Conservation (phyloP, 2,113 vertebrate species). For the Boulengeromyrus knoepffleri region DNA sequence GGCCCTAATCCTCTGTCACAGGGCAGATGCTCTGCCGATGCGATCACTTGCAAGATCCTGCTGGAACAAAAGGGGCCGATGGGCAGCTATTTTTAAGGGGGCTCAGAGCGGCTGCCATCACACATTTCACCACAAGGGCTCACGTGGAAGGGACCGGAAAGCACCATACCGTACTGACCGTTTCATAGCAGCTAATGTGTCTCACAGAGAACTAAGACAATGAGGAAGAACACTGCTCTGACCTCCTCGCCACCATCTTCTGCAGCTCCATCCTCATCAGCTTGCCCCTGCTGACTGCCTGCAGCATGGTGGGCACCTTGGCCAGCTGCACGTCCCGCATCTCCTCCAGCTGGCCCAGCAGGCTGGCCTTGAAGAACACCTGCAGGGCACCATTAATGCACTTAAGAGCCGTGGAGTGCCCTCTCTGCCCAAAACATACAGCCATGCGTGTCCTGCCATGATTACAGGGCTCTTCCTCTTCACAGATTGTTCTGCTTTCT, state of each 20-base stretch:
- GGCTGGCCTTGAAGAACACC: slow-evolving; percentile 92
- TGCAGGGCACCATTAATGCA: slow-evolving; percentile 33
- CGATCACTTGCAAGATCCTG: slow-evolving; percentile 49
- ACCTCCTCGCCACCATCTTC: slow-evolving; percentile 72
- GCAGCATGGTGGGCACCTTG: slow-evolving; percentile 80
- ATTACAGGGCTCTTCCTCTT: not conserved
- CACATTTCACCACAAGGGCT: slow-evolving; percentile 54
- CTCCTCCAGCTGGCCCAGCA: slow-evolving; percentile 80
- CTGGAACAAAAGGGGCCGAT: slow-evolving; percentile 51
- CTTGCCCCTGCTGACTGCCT: slow-evolving; percentile 72
- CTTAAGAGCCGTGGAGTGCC: not conserved
- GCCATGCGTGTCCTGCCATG: not conserved
- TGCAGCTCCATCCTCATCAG: slow-evolving; percentile 76
- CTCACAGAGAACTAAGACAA: not conserved
- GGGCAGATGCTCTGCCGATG: slow-evolving; percentile 55
- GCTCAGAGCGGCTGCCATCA: slow-evolving; percentile 54
- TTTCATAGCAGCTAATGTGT: not conserved
- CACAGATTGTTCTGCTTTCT: not conserved
- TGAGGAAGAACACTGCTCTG: not conserved
- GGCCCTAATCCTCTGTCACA: slow-evolving; percentile 57
- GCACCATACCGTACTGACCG: not conserved
- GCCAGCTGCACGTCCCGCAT: slow-evolving; percentile 81
- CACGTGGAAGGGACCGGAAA: slow-evolving; percentile 12
- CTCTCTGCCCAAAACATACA: not conserved
- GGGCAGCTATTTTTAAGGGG: slow-evolving; percentile 58